phyloP scores from a whole-genome alignment of 2,888 invertebrate species.

The Tricholauxania praeusta region DNA sequence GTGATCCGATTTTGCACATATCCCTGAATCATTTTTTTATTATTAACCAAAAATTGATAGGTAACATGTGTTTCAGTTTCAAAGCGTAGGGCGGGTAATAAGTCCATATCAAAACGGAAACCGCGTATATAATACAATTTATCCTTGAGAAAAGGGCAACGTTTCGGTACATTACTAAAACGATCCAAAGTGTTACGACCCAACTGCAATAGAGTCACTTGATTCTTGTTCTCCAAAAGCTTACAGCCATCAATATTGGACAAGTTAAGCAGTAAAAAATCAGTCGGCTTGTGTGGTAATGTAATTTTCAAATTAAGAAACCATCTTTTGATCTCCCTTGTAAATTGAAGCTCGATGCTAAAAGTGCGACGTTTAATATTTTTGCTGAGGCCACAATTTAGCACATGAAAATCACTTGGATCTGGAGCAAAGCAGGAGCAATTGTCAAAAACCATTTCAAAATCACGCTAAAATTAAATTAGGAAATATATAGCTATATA shows the following conservation, averaged over 20 bases:
- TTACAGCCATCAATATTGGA: conserved; percentile 48
- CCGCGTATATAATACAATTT: conserved; percentile 46
- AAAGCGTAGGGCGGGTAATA: conserved; percentile 44
- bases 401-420: too few species aligned
- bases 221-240: conserved; percentile 47
- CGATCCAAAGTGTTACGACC: conserved; percentile 43
- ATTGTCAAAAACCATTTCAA: too few species aligned
- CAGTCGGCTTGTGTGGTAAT: conserved; percentile 32
- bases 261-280: conserved; percentile 45
- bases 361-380: conserved; percentile 45
- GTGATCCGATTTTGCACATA: not conserved
- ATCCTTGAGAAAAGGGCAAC: conserved; percentile 45
- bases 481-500: not conserved
- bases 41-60: too few species aligned
- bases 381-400: conserved; percentile 43
- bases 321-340: conserved; percentile 25
- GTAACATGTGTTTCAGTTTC: conserved; percentile 32
- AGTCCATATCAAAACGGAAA: conserved; percentile 45
- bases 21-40: too few species aligned
- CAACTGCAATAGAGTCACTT: conserved; percentile 45
- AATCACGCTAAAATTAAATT: too few species aligned
- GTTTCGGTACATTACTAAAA: conserved; percentile 41
- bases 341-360: conserved; percentile 44
- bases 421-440: too few species aligned
- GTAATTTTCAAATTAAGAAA: conserved; percentile 41